Conservation (phyloP, 2,888 invertebrate genomes). For the Agrochola lota region DNA sequence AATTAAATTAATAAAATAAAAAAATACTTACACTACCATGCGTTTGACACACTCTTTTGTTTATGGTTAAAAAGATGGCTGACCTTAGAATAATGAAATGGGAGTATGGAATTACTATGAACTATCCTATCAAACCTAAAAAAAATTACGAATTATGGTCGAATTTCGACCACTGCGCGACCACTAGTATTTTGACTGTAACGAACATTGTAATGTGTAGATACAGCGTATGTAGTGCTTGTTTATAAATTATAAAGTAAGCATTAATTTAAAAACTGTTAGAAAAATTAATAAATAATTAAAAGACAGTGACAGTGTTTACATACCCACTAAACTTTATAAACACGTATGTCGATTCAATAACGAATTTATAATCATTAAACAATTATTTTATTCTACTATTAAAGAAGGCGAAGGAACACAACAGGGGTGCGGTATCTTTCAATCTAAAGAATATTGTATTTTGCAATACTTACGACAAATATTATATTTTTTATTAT, state of each 20-base stretch:
- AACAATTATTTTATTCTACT: slow-evolving; percentile 22
- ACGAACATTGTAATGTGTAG: background rate
- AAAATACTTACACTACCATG: too few species aligned
- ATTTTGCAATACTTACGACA: slow-evolving; percentile 11
- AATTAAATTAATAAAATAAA: too few species aligned
- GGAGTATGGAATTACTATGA: too few species aligned
- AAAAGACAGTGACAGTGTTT: background rate
- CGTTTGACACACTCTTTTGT: too few species aligned
- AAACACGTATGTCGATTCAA: slow-evolving; percentile 8
- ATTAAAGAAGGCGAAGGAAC: background rate
- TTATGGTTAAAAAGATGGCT: too few species aligned
- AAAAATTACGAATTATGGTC: too few species aligned
- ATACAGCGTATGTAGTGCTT: background rate
- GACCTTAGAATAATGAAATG: too few species aligned
- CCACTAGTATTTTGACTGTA: background rate
- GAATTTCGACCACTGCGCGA: too few species aligned
- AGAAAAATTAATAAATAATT: background rate
- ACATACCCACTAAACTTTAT: slow-evolving; percentile 7
- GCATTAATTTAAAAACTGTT: background rate
- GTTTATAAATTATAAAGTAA: background rate
- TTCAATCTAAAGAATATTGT: slow-evolving; percentile 25
- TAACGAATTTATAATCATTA: slow-evolving; percentile 18
- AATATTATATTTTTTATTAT: slow-evolving; percentile 20
- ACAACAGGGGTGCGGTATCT: slow-evolving; percentile 12
- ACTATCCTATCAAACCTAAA: too few species aligned